Base-by-base conservation (phyloP, 2,113 vertebrate species). In the Numida meleagris region DNA sequence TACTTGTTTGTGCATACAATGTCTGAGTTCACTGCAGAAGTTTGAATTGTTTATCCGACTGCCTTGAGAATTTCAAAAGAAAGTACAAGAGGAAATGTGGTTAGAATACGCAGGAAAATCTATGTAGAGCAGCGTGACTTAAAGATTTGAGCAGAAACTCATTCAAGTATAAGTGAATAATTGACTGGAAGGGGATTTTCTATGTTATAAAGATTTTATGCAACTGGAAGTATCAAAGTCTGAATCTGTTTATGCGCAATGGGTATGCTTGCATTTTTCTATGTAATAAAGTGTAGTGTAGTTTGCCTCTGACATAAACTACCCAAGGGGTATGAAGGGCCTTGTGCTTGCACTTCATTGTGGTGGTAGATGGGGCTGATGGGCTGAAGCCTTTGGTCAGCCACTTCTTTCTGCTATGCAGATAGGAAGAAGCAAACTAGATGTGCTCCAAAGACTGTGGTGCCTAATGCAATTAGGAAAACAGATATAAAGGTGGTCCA, bases 191-290 rank as follows among this genome's bases (percentile, higher is more conserved):
- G 53, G 93, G 57, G 75, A 75, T 93, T 94, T 92, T 88, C 65
- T 51, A 11, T 61, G 86, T 70, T 92, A 85, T 91, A 29, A 92
- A 75, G 94, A 95, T 90, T 97, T 96, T 93, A 90, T 93, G 85
- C 94, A 96, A 95, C 95, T 84, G 81, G 59, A 95, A 93, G 88
- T 94, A 90, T 94, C 91, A 93, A 96, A 96, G 95, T 95, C 95
- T 97, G 91, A 90, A 86, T 97, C 95, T 95, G 89, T 93, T 97
- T 91, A 95, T 93, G 94, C 2, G 73, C 89, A 91, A 65, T 86
- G 76, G 65, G 86, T 86, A 66, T 76, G 31, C 90, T 92, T 20
- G 86, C 65, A 68, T 88, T 90, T 92, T 81, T 92, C 87, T 46
- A 45, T 76, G 82, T 38, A 31, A 72, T 89, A 87, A 91, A 92